Conservation (phyloP, 2,113 vertebrate genomes). For the Euleptes europaea region DNA sequence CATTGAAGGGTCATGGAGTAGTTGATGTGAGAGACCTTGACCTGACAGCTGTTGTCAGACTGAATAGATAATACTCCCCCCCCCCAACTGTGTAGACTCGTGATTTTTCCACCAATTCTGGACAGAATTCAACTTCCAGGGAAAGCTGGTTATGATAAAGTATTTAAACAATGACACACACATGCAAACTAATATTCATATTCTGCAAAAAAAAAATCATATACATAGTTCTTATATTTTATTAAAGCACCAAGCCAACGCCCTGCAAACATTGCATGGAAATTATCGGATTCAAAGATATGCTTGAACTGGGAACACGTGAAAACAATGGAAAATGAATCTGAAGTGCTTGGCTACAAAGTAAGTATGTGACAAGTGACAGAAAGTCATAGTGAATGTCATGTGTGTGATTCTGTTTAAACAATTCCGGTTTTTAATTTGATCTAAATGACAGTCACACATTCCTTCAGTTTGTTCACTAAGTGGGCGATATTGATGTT, state of each 20-base stretch:
- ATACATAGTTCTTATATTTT: conserved; percentile 61
- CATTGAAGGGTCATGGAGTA: too few relatives aligned
- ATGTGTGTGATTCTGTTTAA: background rate
- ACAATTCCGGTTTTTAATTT: background rate
- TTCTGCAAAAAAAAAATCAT: conserved; percentile 32
- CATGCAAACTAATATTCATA: too few relatives aligned
- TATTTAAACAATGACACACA: conserved; percentile 10
- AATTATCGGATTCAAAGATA: conserved; percentile 87
- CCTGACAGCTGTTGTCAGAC: too few relatives aligned
- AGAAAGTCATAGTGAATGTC: background rate
- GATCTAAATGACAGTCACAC: background rate
- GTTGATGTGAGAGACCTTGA: too few relatives aligned
- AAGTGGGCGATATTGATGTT: background rate
- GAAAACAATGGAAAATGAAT: conserved; percentile 90
- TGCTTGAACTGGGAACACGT: conserved; percentile 91
- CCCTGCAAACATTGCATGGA: conserved; percentile 87
- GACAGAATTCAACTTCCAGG: conserved; percentile 37
- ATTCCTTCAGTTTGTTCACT: background rate
- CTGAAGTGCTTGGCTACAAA: conserved; percentile 90
- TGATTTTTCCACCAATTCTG: conserved; percentile 31
- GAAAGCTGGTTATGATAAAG: conserved; percentile 32
- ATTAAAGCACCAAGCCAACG: conserved; percentile 85
- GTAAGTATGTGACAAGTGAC: conserved; percentile 67
- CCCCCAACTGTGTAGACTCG: conserved; percentile 21
- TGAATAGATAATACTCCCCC: too few relatives aligned